A percentile compares a stretch with the other conserved stretches of the same genome.
Conservation (phyloP, 2,797 vertebrate species). For the Enteromius anoplus region DNA sequence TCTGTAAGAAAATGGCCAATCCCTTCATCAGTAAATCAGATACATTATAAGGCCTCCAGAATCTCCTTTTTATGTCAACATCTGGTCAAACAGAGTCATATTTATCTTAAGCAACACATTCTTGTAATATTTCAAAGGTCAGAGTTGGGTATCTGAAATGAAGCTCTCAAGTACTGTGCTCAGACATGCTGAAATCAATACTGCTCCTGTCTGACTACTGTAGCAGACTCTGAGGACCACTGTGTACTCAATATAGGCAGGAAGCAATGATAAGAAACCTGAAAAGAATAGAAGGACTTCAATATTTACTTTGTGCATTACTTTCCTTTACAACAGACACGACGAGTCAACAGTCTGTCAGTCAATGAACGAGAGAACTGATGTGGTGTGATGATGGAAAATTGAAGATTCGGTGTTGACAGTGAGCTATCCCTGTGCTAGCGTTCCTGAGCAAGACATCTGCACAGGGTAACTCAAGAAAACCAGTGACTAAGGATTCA, state of each 20-base stretch:
- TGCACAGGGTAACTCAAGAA: background rate
- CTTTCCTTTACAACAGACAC: background rate
- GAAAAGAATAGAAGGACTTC: background rate
- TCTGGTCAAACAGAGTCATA: constrained; percentile 41
- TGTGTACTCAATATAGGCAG: constrained; percentile 9
- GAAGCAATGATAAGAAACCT: background rate
- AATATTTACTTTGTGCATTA: constrained; percentile 9
- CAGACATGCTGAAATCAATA: constrained; percentile 21
- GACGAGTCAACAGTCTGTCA: background rate
- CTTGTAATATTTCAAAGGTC: constrained; percentile 40
- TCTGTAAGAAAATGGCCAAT: background rate
- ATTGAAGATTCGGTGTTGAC: background rate
- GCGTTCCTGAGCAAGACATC: background rate
- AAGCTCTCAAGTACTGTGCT: constrained; percentile 3
- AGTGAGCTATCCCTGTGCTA: background rate
- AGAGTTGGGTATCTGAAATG: constrained; percentile 21
- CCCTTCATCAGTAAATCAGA: constrained; percentile 1
- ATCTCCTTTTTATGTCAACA: constrained; percentile 16
- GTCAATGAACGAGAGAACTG: background rate
- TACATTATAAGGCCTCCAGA: background rate
- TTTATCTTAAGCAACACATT: constrained; percentile 48
- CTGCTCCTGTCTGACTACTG: constrained; percentile 12
- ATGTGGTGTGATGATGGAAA: background rate
- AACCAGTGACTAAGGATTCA: background rate
- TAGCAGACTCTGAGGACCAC: constrained; percentile 1